phyloP scores from a whole-genome alignment of 1,140 invertebrate species.

The Odontomachus brunneus region DNA sequence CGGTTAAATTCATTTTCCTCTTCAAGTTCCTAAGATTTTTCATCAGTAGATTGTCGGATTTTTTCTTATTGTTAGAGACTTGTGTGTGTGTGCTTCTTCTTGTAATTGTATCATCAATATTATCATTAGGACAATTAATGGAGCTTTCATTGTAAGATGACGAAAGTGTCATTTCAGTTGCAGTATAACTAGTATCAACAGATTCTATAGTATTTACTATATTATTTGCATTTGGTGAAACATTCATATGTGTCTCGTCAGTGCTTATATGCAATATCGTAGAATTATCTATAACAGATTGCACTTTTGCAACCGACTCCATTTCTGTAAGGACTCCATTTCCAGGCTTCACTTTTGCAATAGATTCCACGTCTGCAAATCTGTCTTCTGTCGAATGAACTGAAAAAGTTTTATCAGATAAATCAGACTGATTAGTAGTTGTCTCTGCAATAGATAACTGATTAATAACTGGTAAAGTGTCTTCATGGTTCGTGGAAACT shows the following conservation, averaged over 20 bases:
- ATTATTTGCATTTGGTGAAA: slow-evolving; percentile 3
- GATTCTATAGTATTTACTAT: not conserved
- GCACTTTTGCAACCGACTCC: too few species aligned
- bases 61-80: slow-evolving; percentile 16
- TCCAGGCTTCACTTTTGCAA: not conserved
- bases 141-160: not conserved
- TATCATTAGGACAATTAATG: not conserved
- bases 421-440: not conserved
- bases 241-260: not conserved
- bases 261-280: not conserved
- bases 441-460: too few species aligned
- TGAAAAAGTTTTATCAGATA: not conserved
- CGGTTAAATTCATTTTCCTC: not conserved
- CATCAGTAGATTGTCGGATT: not conserved
- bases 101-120: not conserved
- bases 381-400: not conserved
- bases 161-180: not conserved
- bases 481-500: not conserved
- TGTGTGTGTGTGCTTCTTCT: not conserved
- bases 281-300: not conserved
- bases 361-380: not conserved
- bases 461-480: too few species aligned
- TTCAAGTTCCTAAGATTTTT: slow-evolving; percentile 49
- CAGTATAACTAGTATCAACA: not conserved
- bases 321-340: too few species aligned